phyloP scores from a whole-genome alignment of 2,888 invertebrate genomes.

The Silvanus unidentatus region DNA sequence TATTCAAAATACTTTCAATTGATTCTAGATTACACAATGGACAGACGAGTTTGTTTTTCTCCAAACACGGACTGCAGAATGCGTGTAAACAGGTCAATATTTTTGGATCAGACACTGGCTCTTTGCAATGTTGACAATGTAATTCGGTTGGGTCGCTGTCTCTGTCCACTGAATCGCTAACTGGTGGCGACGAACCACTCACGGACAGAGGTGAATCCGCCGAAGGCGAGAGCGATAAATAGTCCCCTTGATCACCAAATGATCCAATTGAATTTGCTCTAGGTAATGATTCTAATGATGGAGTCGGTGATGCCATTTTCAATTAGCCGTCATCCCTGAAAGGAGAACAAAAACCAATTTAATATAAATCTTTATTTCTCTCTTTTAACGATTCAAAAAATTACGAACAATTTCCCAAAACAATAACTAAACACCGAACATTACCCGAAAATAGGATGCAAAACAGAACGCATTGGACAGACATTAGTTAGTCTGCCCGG shows the following conservation, averaged over 20 bases:
- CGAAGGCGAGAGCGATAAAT: constrained; percentile 55
- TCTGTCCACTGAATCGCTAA: constrained; percentile 76
- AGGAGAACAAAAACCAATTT: constrained; percentile 44
- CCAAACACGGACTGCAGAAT: constrained; percentile 77
- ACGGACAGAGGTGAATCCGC: constrained; percentile 72
- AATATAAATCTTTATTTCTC: constrained; percentile 4
- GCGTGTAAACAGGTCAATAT: constrained; percentile 78
- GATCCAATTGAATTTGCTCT: constrained; percentile 90
- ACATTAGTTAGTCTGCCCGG: constrained; percentile 19
- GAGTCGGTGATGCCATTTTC: constrained; percentile 91
- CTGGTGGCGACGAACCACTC: constrained; percentile 83
- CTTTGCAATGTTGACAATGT: constrained; percentile 66
- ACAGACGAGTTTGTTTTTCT: constrained; percentile 72
- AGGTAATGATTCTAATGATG: constrained; percentile 87
- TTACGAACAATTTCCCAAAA: too few species aligned
- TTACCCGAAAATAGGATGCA: not conserved
- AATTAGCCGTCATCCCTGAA: constrained; percentile 81
- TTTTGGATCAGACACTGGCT: constrained; percentile 68
- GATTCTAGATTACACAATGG: constrained; percentile 56
- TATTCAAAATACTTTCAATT: constrained; percentile 47
- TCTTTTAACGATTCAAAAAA: too few species aligned
- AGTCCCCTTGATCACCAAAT: constrained; percentile 72
- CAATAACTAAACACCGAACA: too few species aligned
- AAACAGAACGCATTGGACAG: constrained; percentile 11
- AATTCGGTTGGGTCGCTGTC: constrained; percentile 42